Percentiles rank a stretch among this genome's conserved stretches.
Evolutionary conservation across 35 echinoderm and acorn worm genomes (phyloP).

Genomic region (Eucidaris tribuloides): DNA sequence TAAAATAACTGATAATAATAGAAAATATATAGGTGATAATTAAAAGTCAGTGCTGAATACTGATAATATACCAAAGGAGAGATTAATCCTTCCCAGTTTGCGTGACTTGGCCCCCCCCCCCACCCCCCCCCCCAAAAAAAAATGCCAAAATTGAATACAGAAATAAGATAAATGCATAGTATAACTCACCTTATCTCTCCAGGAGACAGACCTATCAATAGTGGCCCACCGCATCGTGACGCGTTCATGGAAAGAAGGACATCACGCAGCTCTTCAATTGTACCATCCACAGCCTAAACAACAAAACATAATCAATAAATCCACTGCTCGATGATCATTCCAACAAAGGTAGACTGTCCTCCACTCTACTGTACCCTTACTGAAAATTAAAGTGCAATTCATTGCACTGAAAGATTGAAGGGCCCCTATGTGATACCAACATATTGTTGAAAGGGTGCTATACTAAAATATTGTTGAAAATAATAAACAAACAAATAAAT

Average conservation of each 20-base stretch:
- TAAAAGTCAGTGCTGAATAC: too few species aligned
- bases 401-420: too few species aligned
- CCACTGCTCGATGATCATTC: neutral
- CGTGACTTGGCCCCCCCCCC: too few species aligned
- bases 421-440: neutral
- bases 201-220: conserved; percentile 19
- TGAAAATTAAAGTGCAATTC: neutral
- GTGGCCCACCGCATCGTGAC: conserved; percentile 73
- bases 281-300: conserved; percentile 86
- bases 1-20: too few species aligned
- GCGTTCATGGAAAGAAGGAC: conserved; percentile 60
- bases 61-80: too few species aligned
- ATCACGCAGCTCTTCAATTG: conserved; percentile 61
- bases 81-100: too few species aligned
- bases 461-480: neutral
- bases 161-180: neutral
- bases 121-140: too few species aligned
- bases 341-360: neutral
- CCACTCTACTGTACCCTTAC: neutral
- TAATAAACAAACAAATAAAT: too few species aligned
- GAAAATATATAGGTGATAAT: too few species aligned
- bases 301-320: neutral
- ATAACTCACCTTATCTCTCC: neutral
- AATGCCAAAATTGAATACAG: neutral
- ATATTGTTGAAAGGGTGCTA: neutral